These are phyloP conservation scores for Pempheris klunzingeri DNA, from an alignment of 2,797 vertebrate genomes.

Conservation along the genomic window DNA sequence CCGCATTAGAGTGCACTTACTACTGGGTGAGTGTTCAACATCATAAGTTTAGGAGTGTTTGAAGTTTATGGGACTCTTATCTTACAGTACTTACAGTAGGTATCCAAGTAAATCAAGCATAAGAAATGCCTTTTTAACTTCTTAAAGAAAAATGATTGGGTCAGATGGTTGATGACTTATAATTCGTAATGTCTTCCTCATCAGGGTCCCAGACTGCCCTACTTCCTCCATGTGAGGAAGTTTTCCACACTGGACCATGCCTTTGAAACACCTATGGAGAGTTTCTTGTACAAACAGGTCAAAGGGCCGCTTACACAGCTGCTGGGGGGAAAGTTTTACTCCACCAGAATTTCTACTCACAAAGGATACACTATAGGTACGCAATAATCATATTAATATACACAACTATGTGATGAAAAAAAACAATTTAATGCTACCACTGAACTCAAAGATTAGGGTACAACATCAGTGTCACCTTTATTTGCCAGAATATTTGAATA, in stretches of 20 bases:
- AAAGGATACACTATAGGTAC: conserved; percentile 58
- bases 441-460: neutral
- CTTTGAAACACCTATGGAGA: conserved; percentile 55
- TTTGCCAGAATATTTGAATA: neutral
- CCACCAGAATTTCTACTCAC: conserved; percentile 18
- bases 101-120: neutral
- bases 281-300: conserved; percentile 39
- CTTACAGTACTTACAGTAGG: neutral
- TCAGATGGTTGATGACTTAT: neutral
- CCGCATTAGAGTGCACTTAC: conserved; percentile 51
- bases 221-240: conserved; percentile 32
- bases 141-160: neutral
- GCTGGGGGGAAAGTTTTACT: conserved; percentile 48
- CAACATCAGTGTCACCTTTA: neutral
- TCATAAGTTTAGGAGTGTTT: neutral
- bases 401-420: neutral
- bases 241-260: conserved; percentile 50
- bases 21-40: conserved; percentile 43
- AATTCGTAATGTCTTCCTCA: too few relatives aligned
- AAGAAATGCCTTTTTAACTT: neutral
- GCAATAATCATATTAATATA: neutral
- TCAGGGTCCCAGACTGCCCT: conserved; percentile 55
- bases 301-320: conserved; percentile 39
- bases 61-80: neutral
- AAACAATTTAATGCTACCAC: neutral